Evolutionary conservation across 2,113 vertebrate species (phyloP).

Genomic region (Nothoprocta pentlandii): DNA sequence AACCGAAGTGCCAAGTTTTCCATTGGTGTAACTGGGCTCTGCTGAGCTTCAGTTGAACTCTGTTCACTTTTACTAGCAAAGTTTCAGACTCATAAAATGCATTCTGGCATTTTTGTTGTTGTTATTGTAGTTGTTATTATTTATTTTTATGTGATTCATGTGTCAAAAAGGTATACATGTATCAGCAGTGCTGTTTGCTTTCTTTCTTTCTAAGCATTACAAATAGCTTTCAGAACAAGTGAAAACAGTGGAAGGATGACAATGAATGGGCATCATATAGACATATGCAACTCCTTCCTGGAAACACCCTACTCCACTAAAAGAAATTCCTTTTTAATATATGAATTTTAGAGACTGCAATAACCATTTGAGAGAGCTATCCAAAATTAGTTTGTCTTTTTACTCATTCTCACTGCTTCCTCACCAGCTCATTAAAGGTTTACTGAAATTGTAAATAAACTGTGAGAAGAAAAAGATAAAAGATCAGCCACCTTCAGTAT

Average conservation of each 20-base stretch:
- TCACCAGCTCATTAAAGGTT: not conserved
- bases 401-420: not conserved
- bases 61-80: not conserved
- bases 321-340: not conserved
- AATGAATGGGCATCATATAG: not conserved
- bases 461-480: not conserved
- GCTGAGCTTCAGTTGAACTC: not conserved
- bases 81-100: not conserved
- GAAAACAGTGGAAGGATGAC: not conserved
- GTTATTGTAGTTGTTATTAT: too few species aligned
- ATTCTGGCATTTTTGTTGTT: not conserved
- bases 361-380: not conserved
- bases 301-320: not conserved
- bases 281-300: not conserved
- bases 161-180: not conserved
- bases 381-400: not conserved
- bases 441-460: not conserved
- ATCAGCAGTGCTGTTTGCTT: not conserved
- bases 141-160: not conserved
- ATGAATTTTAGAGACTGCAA: not conserved
- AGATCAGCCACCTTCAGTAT: not conserved
- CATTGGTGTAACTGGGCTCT: not conserved
- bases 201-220: not conserved
- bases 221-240: not conserved
- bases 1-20: not conserved